These are phyloP conservation scores for Lampris megalopsis DNA, from an alignment of 2,113 vertebrate genomes.

Conservation along the genomic window DNA sequence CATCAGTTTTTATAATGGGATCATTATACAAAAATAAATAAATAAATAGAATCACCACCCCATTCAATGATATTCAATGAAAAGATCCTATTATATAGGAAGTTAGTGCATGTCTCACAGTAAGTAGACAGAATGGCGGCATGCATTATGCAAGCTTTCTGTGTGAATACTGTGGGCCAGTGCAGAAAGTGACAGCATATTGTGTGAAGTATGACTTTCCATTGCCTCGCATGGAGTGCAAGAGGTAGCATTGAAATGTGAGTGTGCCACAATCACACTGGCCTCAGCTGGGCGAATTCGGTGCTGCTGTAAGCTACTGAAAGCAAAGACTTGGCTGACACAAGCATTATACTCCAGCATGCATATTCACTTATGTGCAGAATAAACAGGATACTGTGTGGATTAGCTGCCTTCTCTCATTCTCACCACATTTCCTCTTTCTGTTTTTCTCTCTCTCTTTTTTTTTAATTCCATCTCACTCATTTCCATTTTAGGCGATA, in stretches of 20 bases:
- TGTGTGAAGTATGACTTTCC: slow-evolving; percentile 37
- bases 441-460: not conserved
- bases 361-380: slow-evolving; percentile 28
- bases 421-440: slow-evolving; percentile 13
- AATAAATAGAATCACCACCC: too few species aligned
- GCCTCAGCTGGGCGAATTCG: slow-evolving; percentile 54
- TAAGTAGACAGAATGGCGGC: too few species aligned
- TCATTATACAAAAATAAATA: too few species aligned
- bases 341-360: slow-evolving; percentile 11
- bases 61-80: too few species aligned
- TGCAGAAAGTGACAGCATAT: slow-evolving; percentile 4
- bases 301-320: slow-evolving; percentile 37
- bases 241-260: slow-evolving; percentile 43
- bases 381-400: slow-evolving; percentile 10
- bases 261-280: slow-evolving; percentile 32
- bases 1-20: too few species aligned
- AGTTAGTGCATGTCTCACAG: too few species aligned
- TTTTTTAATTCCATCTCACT: not conserved
- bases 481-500: slow-evolving; percentile 32
- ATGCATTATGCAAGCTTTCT: not conserved
- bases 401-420: slow-evolving; percentile 13
- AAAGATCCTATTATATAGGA: too few species aligned
- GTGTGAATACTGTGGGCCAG: slow-evolving; percentile 10
- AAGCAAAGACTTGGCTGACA: slow-evolving; percentile 35
- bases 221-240: slow-evolving; percentile 12